These are phyloP conservation scores for Lepidocolaptes lacrymiger DNA, from an alignment of 2,797 vertebrate genomes.

Conservation along the genomic window DNA sequence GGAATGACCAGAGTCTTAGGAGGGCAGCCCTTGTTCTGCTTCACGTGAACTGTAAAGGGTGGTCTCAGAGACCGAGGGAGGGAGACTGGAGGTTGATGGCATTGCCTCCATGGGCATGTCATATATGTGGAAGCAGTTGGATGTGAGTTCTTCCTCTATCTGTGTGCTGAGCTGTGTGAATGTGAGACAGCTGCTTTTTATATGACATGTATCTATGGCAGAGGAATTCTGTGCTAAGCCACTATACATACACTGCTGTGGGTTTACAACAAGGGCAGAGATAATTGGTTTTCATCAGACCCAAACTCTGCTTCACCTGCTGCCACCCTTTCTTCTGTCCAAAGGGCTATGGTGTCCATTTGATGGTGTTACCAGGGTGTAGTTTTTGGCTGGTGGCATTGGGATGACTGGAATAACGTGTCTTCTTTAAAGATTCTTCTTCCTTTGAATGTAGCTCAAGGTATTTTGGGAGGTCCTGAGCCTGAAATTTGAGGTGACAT, in stretches of 20 bases:
- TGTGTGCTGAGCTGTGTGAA: background rate
- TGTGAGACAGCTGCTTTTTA: background rate
- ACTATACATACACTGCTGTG: rapidly evolving
- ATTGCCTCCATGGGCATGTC: background rate
- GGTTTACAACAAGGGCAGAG: background rate
- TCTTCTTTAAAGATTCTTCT: constrained; percentile 6
- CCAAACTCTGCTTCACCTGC: background rate
- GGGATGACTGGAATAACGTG: background rate
- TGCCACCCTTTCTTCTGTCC: background rate
- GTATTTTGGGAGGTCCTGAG: background rate
- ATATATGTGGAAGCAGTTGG: background rate
- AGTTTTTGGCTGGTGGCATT: background rate
- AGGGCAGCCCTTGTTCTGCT: background rate
- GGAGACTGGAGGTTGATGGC: background rate
- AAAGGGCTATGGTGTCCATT: background rate
- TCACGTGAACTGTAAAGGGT: rapidly evolving
- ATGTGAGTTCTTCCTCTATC: background rate
- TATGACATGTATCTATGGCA: rapidly evolving
- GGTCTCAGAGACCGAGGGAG: background rate
- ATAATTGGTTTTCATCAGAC: background rate
- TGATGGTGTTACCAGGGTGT: background rate
- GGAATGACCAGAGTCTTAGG: background rate
- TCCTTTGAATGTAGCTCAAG: constrained; percentile 21
- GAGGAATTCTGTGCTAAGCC: background rate
- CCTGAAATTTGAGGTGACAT: background rate